Base-by-base conservation (phyloP, 1,140 invertebrate species). In the Hydropsyche tenuis region DNA sequence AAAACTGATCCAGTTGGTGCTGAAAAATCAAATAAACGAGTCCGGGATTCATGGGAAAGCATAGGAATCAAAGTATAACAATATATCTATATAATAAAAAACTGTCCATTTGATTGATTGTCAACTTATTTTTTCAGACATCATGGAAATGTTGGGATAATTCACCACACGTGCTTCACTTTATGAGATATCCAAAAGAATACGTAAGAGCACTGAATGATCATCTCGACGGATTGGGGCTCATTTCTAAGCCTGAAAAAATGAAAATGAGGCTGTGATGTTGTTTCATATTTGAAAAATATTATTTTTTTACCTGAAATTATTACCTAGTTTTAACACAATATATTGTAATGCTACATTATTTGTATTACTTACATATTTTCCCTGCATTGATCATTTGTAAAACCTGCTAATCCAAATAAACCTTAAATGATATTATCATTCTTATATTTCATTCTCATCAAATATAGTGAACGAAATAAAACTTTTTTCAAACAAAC, bases 61-160 rank as follows among this genome's bases (percentile, higher is more conserved):
- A 7, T 65, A 1, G 63, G 63, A 43, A 65, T 65, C 1, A 42
- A 42, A 25, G 63, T 65, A 20, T 4, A 18, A 4, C 42, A 14
- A 14, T 63, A n/a, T 37, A 16, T 37, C 60, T 51, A 16, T n/a
- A 20, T 51, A 51, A 5, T 5, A 51, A 51, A 5, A 16, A 16
- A 20, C 22, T 20, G 3, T 20, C 22, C 20, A 3, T 56, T 22
- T 56, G 30, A 60, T 60, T 53, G 20, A 53, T 53, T 20, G n/a
- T 53, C 2, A 46, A 12, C 18, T 9, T 53, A 9, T 53, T 53
- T 4, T 53, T 60, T 25, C 25, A 60, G 56, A 22, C 18, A 14
- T 23, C 56, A 20, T 60, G 56, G 56, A 65, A 65, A 42, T 65
- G 63, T 12, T 65, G 63, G 63, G 63, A 65, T 65, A 22, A 65